Evolutionary conservation across 37 sponge, comb jelly and placozoan genomes (phyloP), one percentile per base, ranked within the genome.

Genomic region (Trichoplax adhaerens): DNA sequence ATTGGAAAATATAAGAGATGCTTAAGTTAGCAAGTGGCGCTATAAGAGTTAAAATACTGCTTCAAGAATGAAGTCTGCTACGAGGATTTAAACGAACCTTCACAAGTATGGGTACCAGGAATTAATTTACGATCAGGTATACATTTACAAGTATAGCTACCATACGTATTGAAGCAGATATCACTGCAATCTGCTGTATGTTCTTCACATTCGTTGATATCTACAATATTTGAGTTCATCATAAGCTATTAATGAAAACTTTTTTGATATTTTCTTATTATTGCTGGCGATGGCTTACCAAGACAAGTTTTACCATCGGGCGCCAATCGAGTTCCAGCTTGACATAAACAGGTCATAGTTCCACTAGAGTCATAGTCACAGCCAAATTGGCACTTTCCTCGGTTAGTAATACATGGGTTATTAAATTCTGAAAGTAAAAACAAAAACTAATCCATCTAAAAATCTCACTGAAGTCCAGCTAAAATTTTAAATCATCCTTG

Each of bases 181-280:
- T 82, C 75, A 56, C 50, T 50, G 60, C 84, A 83, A 3, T 49
- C 51, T 47, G 72, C 72, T 67, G 66, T 74, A 1, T 54, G 69
- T 2, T 65, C 10, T 1, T n/a, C 4, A 73, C 88, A 87, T 57
- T 87, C 88, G 74, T 87, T 60, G 61, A 75, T 59, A 65, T 87
- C 88, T 83, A 55, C 55, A 76, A 50, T 10, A 59, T 54, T 3
- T 51, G 50, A 47, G 55, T 7, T 5, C 48, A 1, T n/a, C 6
- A 56, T 1, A 77, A 6, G 52, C 1, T 65, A 8, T 6, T 66
- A 7, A 10, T 10, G 68, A 66, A 8, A 52, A 7, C 49, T 12
- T 50, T 52, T 66, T 66, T 52, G 51, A 10, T 6, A 5, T 50
- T 5, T 6, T 5, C 68, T 66, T 50, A 50, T 5, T 8, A 66